Base-by-base conservation (phyloP, 2,797 vertebrate genomes). In the Gymnoscopelus braueri region DNA sequence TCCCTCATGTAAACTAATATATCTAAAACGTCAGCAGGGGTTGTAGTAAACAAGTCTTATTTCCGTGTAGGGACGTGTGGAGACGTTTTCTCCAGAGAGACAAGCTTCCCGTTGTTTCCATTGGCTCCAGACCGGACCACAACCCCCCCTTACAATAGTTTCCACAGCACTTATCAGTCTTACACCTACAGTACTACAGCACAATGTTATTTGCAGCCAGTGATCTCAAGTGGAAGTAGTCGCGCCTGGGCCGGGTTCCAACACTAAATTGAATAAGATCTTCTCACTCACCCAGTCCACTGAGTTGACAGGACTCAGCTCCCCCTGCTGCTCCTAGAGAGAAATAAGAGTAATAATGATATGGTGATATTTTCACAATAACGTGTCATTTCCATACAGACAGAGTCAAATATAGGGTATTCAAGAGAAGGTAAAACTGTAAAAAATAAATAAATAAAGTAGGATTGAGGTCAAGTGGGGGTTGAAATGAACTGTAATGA, bases 301-400 rank as follows among this genome's bases (percentile, higher is more conserved):
- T 44, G 39, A 94, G 91, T 3, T 91, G 81, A 52, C 88, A 84
- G 69, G 71, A 77, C 82, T 86, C 77, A 47, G 74, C 84, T 8
- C 75, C 58, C 75, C 89, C 92, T 51, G 77, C 15, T 56, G 92
- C 71, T 68, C 91, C 93, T 93, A 84, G 39, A 48, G 11, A 5
- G 47, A 63, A 48, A 63, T 64, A 0, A 63, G 51, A 13, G n/a
- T 15, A 10, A 19, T 1, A 24, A 19, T 1, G 19, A 12, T 10
- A 60, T 15, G 39, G 15, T 11, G 39, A 23, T 10, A 0, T 35
- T 7, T n/a, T n/a, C 14, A n/a, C 6, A 44, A 44, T 44, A 44
- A 44, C 10, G 39, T 44, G 39, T 44, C 39, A 44, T 44, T 44
- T 44, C 39, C 39, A 44, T 44, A 10, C 39, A 44, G 8, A 10